Percentiles rank a stretch among this genome's conserved stretches.
Evolutionary conservation across 2,888 invertebrate species (phyloP).

Genomic region (Ypsolopha sequella): DNA sequence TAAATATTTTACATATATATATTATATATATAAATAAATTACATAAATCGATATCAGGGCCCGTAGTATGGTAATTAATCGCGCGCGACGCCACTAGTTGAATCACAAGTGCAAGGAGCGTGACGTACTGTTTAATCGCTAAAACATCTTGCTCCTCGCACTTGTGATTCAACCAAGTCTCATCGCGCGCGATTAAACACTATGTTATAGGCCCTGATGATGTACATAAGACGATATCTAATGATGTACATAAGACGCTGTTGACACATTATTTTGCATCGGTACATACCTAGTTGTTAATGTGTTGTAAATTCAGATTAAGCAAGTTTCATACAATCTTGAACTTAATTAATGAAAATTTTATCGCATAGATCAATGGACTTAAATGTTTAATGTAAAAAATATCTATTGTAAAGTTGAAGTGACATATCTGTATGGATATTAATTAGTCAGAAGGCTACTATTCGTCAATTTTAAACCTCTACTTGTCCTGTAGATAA

Average conservation of each 20-base stretch:
- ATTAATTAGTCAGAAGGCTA: not conserved
- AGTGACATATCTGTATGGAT: conserved; percentile 43
- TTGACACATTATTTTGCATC: not conserved
- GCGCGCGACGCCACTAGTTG: too few relatives aligned
- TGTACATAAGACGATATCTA: too few relatives aligned
- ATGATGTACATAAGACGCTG: too few relatives aligned
- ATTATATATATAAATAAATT: not conserved
- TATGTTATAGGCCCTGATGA: too few relatives aligned
- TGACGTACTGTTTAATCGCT: too few relatives aligned
- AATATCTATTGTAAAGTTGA: conserved; percentile 12
- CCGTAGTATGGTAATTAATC: too few relatives aligned
- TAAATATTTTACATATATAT: not conserved
- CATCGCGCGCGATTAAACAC: too few relatives aligned
- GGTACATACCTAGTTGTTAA: not conserved
- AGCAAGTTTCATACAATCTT: not conserved
- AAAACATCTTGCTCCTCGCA: too few relatives aligned
- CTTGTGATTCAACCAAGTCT: too few relatives aligned
- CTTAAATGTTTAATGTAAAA: conserved; percentile 11
- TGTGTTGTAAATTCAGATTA: not conserved
- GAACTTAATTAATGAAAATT: not conserved
- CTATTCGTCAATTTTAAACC: conserved; percentile 30
- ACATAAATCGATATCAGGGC: not conserved
- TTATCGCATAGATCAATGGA: not conserved
- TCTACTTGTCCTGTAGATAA: conserved; percentile 21
- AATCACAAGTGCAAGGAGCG: too few relatives aligned